Conservation (phyloP, 2,888 invertebrate genomes). For the Dynastes maya region DNA sequence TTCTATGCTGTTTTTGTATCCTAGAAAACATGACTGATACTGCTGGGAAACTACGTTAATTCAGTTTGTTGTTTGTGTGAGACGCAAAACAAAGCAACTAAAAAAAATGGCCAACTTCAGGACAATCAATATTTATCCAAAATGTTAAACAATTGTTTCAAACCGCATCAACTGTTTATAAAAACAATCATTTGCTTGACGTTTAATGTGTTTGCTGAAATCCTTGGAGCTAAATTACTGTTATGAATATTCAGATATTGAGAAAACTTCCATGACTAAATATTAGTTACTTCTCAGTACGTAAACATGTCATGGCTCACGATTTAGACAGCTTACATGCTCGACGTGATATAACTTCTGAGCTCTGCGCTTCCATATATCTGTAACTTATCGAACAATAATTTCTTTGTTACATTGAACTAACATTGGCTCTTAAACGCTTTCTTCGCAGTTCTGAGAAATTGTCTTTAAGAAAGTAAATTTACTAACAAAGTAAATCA, state of each 20-base stretch:
- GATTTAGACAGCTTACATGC: background rate
- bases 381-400: background rate
- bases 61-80: too few species aligned
- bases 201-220: slow-evolving; percentile 30
- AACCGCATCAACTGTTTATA: background rate
- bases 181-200: slow-evolving; percentile 4
- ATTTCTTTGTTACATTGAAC: background rate
- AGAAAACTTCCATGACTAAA: background rate
- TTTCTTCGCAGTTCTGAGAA: too few species aligned
- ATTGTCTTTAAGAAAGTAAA: too few species aligned
- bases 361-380: background rate
- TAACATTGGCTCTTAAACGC: background rate
- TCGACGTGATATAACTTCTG: background rate
- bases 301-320: slow-evolving; percentile 31
- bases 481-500: too few species aligned
- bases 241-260: slow-evolving; percentile 18
- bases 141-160: background rate
- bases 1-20: too few species aligned
- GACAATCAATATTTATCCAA: too few species aligned
- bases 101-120: too few species aligned
- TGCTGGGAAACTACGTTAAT: too few species aligned
- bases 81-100: too few species aligned
- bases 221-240: slow-evolving; percentile 20
- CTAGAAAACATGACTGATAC: too few species aligned
- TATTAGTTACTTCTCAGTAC: slow-evolving; percentile 1